Conservation (phyloP, 2,113 vertebrate genomes). For the Phaetusa simplex region DNA sequence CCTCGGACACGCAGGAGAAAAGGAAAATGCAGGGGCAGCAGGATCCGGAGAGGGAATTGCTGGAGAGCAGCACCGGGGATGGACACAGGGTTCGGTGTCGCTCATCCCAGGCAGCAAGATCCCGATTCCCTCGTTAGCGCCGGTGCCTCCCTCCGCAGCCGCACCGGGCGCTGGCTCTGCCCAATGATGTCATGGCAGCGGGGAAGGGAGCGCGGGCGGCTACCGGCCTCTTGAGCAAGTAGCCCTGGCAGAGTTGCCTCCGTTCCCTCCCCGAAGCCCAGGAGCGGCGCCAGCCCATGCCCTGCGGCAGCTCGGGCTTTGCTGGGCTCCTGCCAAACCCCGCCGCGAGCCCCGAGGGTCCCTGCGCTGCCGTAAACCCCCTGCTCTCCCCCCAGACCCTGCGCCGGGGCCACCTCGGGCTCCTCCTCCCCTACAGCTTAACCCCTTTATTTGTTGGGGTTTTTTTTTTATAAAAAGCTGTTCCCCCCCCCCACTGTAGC, state of each 20-base stretch:
- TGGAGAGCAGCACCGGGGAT: rapidly evolving
- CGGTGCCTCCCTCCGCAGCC: background rate
- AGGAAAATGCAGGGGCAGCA: rapidly evolving
- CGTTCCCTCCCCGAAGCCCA: background rate
- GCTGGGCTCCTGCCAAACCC: background rate
- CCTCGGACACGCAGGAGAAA: rapidly evolving
- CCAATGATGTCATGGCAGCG: slow-evolving; percentile 44
- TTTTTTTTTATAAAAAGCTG: background rate
- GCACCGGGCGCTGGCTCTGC: slow-evolving; percentile 18
- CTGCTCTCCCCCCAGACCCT: too few relatives aligned
- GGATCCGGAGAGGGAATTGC: rapidly evolving
- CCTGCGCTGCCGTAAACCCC: background rate
- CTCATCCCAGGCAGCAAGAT: background rate
- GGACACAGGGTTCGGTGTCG: background rate
- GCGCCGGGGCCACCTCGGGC: background rate
- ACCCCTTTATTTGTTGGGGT: too few relatives aligned
- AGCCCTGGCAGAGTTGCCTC: background rate
- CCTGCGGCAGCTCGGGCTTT: background rate
- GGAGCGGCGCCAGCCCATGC: background rate
- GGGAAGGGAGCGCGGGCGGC: background rate
- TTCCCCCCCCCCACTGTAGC: rapidly evolving
- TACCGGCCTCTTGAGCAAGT: background rate
- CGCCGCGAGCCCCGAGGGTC: too few relatives aligned
- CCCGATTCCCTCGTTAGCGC: background rate
- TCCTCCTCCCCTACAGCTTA: background rate